phyloP scores from a whole-genome alignment of 2,113 vertebrate species.

The Gasterosteus nipponicus region DNA sequence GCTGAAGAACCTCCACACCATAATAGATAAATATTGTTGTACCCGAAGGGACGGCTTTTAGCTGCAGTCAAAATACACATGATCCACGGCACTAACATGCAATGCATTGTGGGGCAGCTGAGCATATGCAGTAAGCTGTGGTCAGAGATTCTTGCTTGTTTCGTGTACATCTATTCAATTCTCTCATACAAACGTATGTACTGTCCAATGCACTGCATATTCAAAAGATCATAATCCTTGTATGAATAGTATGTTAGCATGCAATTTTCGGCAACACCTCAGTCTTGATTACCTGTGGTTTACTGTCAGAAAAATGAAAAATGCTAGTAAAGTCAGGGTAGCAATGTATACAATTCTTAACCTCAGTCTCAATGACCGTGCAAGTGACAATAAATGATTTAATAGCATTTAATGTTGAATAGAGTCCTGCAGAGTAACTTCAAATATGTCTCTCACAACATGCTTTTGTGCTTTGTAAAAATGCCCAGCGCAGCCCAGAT shows the following conservation, averaged over 20 bases:
- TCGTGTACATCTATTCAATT: neutral
- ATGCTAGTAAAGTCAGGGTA: neutral
- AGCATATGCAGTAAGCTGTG: neutral
- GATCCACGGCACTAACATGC: neutral
- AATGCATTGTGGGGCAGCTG: neutral
- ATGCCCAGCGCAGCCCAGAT: constrained; percentile 47
- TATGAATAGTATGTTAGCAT: neutral
- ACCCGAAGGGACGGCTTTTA: neutral
- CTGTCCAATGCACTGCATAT: neutral
- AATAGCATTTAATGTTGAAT: constrained; percentile 58
- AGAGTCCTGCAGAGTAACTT: constrained; percentile 44
- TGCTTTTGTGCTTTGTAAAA: constrained; percentile 41
- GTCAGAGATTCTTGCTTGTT: neutral
- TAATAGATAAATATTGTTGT: no score
- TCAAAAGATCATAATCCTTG: neutral
- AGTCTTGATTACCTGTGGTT: neutral
- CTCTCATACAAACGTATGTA: neutral
- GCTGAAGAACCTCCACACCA: no score
- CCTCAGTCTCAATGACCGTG: constrained; percentile 48
- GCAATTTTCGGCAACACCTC: neutral
- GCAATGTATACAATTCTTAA: constrained; percentile 6
- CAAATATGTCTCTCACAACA: constrained; percentile 39
- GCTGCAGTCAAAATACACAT: neutral
- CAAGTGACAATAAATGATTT: constrained; percentile 63
- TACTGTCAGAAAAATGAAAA: neutral